Percentiles rank a stretch among this genome's conserved stretches.
phyloP scores from a whole-genome alignment of 2,888 invertebrate genomes.

The Caradrina kadenii region DNA sequence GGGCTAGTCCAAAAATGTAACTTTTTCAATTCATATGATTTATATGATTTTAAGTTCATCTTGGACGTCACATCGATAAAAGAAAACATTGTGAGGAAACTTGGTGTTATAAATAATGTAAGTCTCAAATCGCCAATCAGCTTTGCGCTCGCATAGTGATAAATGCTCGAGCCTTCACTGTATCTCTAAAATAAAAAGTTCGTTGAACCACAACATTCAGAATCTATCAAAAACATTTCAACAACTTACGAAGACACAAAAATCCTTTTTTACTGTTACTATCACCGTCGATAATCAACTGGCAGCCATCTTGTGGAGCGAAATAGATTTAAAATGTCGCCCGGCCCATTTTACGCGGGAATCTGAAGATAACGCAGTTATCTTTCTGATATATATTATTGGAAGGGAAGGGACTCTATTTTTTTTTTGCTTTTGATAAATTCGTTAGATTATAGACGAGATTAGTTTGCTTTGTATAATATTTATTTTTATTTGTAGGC shows the following conservation, averaged over 20 bases:
- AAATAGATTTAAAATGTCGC: slow-evolving; percentile 72
- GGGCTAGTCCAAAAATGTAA: too few relatives aligned
- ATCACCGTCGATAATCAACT: slow-evolving; percentile 63
- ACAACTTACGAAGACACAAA: slow-evolving; percentile 38
- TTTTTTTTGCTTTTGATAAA: slow-evolving; percentile 55
- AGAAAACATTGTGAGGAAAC: too few relatives aligned
- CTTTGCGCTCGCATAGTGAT: too few relatives aligned
- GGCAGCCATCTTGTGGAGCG: slow-evolving; percentile 63
- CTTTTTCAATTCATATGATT: too few relatives aligned
- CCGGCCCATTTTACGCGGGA: slow-evolving; percentile 64
- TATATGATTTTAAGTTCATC: too few relatives aligned
- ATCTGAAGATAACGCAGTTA: slow-evolving; percentile 65
- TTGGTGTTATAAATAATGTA: too few relatives aligned
- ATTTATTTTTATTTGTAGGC: not conserved
- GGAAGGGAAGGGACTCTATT: slow-evolving; percentile 34
- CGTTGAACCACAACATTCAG: not conserved
- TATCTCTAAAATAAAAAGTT: too few relatives aligned
- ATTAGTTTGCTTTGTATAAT: slow-evolving; percentile 23
- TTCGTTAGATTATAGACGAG: slow-evolving; percentile 26
- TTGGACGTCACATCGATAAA: too few relatives aligned
- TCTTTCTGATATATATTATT: slow-evolving; percentile 62
- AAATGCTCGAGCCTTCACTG: too few relatives aligned
- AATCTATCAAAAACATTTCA: slow-evolving; percentile 16
- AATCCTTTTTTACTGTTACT: slow-evolving; percentile 52
- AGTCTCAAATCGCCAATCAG: too few relatives aligned